Evolutionary conservation across 35 echinoderm and acorn worm genomes (phyloP).

Genomic region (Strongylocentrotus purpuratus): DNA sequence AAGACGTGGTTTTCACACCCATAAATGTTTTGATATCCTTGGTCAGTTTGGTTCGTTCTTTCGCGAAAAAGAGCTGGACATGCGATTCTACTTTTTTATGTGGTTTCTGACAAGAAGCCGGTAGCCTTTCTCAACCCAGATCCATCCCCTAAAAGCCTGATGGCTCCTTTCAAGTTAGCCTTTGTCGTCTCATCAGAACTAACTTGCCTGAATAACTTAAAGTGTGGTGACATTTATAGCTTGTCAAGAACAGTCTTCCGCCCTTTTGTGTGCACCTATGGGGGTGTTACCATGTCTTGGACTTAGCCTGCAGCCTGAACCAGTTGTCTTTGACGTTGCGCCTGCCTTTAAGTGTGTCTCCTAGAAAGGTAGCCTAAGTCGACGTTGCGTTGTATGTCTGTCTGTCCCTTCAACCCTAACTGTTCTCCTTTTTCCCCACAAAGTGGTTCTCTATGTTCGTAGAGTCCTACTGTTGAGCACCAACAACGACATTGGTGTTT

Average conservation of each 20-base stretch:
- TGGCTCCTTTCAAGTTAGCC: not conserved
- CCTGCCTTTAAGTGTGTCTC: not conserved
- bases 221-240: not conserved
- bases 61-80: not conserved
- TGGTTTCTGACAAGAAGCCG: not conserved
- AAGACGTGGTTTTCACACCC: not conserved
- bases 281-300: not conserved
- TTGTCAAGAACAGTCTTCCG: not conserved
- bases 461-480: too few relatives aligned
- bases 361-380: not conserved
- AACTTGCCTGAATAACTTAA: not conserved
- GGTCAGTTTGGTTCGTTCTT: not conserved
- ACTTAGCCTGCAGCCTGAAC: not conserved
- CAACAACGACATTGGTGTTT: too few relatives aligned
- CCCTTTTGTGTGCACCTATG: not conserved
- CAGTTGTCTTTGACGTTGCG: not conserved
- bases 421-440: too few relatives aligned
- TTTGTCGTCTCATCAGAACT: not conserved
- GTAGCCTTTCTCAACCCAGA: not conserved
- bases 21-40: not conserved
- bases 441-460: too few relatives aligned
- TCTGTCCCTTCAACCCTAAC: too few relatives aligned
- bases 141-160: not conserved
- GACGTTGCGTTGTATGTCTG: not conserved
- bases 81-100: not conserved